A percentile compares a stretch with the other conserved stretches of the same genome.
These are phyloP conservation scores for Physocephala rufipes DNA, from an alignment of 2,888 invertebrate species.

Conservation along the genomic window DNA sequence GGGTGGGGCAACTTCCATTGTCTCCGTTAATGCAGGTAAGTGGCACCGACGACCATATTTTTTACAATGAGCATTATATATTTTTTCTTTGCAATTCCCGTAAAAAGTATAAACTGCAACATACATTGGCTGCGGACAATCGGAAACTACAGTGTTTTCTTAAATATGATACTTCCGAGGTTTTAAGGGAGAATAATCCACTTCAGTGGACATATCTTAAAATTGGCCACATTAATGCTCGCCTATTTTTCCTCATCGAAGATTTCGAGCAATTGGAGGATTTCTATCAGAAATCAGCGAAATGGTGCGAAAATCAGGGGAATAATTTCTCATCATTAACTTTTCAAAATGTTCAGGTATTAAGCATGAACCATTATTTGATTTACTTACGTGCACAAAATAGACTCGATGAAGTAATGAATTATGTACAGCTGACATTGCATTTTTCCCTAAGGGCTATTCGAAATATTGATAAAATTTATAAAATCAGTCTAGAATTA, in stretches of 20 bases:
- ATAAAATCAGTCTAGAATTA: slow-evolving; percentile 51
- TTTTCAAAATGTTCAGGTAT: slow-evolving; percentile 47
- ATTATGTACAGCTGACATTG: slow-evolving; percentile 44
- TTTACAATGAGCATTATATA: neutral
- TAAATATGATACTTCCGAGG: neutral
- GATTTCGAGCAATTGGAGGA: slow-evolving; percentile 51
- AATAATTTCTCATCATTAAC: slow-evolving; percentile 39
- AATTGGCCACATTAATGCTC: slow-evolving; percentile 57
- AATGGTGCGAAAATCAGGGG: slow-evolving; percentile 47
- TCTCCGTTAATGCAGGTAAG: slow-evolving; percentile 50
- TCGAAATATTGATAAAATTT: slow-evolving; percentile 42
- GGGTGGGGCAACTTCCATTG: slow-evolving; percentile 45
- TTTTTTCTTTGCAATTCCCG: neutral
- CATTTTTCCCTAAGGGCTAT: slow-evolving; percentile 22
- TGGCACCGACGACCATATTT: neutral
- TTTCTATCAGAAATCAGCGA: slow-evolving; percentile 52
- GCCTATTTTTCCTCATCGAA: slow-evolving; percentile 54
- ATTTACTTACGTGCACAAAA: slow-evolving; percentile 55
- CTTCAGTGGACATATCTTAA: slow-evolving; percentile 54
- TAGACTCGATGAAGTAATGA: slow-evolving; percentile 49
- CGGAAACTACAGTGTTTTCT: slow-evolving; percentile 13
- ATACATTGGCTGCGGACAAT: slow-evolving; percentile 37
- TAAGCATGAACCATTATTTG: slow-evolving; percentile 53
- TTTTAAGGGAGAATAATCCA: slow-evolving; percentile 28
- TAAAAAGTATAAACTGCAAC: slow-evolving; percentile 41